Percentiles rank a stretch among this genome's conserved stretches.
phyloP scores from a whole-genome alignment of 1,140 invertebrate species.

The Thaumetopoea pityocampa region DNA sequence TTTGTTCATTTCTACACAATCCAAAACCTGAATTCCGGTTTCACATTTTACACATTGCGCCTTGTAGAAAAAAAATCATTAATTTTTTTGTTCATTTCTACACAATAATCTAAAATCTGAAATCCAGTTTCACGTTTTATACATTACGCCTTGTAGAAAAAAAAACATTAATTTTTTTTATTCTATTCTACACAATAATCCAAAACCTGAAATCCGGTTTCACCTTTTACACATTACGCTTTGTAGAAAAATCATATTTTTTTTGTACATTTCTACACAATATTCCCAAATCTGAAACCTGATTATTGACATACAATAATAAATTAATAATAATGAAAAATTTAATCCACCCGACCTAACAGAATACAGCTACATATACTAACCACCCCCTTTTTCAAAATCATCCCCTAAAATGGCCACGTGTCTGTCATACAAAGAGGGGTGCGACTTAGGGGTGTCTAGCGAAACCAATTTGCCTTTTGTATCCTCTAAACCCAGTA shows the following conservation, averaged over 20 bases:
- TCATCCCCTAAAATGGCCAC: constrained; percentile 47
- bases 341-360: constrained; percentile 9
- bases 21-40: too few relatives aligned
- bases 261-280: constrained; percentile 1
- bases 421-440: constrained; percentile 40
- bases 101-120: too few relatives aligned
- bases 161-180: background rate
- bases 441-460: constrained; percentile 42
- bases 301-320: too few relatives aligned
- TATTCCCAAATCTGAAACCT: background rate
- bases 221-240: too few relatives aligned
- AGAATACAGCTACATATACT: constrained; percentile 6
- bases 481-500: constrained; percentile 25
- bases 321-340: constrained; percentile 5
- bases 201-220: background rate
- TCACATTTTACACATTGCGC: too few relatives aligned
- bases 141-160: too few relatives aligned
- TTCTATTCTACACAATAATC: constrained; percentile 1
- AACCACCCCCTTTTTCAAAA: constrained; percentile 16
- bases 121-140: too few relatives aligned
- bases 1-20: too few relatives aligned
- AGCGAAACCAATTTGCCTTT: constrained; percentile 38
- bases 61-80: too few relatives aligned
- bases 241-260: background rate
- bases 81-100: too few relatives aligned